Base-by-base conservation (phyloP, 1,140 invertebrate species). In the Calosoma granatense region DNA sequence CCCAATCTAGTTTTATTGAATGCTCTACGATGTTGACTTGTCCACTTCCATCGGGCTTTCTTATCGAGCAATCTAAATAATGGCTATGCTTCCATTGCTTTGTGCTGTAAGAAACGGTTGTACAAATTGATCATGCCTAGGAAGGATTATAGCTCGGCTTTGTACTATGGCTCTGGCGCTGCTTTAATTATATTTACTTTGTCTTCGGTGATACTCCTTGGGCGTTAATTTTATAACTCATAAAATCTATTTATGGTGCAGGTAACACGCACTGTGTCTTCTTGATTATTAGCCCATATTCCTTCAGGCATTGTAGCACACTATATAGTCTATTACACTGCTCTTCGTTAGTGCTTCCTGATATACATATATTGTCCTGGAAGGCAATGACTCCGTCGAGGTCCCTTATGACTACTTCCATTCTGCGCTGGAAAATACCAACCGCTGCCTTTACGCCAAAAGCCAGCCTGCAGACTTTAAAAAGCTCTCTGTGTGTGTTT, bases 121-220 rank as follows among this genome's bases (percentile, higher is more conserved):
- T 71, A 73, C 56, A 72, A 72, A 55, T 69, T 71, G 12, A 68
- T 63, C 17, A 73, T 55, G 2, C 67, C 71, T 1, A 76, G 53
- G 59, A 73, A 75, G 11, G 67, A 62, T 56, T 69, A 62, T 51
- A 74, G 52, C 53, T 72, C 56, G 17, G 62, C 61, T 12, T 66
- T 59, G 54, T 70, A 74, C 39, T 56, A 56, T 20, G 73, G 75
- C 19, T 23, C 39, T 1, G 72, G 69, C 21, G 66, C 70, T 1
- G 72, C 59, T 19, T 53, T 22, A 30, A 76, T 71, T 0, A 72
- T 69, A 22, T 70, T 60, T 12, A 68, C 57, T 51, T 69, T 72
- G n/a, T 62, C 61, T n/a, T 55, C 55, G 14, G 62, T 36, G 14
- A n/a, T n/a, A n/a, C n/a, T n/a, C n/a, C n/a, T n/a, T n/a, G n/a